Percentiles rank a stretch among this genome's conserved stretches.
Evolutionary conservation across 2,888 invertebrate genomes (phyloP).

Genomic region (Hedychridium roseum): DNA sequence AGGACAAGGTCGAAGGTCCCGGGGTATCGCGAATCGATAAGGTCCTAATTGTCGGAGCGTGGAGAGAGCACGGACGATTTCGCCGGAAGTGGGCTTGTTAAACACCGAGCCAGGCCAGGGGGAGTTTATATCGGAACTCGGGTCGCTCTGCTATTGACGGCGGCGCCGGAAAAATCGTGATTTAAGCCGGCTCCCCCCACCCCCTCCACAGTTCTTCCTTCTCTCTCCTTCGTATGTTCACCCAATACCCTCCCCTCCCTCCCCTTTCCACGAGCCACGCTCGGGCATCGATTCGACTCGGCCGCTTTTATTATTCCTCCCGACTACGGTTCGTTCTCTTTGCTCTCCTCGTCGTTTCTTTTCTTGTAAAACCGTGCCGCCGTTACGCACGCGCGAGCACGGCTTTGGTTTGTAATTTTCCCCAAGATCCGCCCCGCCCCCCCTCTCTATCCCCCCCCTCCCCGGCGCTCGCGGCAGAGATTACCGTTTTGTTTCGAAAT

Average conservation of each 20-base stretch:
- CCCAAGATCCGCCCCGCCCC: slow-evolving; percentile 20
- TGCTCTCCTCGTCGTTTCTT: slow-evolving; percentile 21
- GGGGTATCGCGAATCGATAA: slow-evolving; percentile 23
- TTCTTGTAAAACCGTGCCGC: slow-evolving; percentile 14
- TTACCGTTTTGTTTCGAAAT: no score
- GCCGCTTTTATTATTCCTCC: no score
- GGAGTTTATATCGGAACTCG: slow-evolving; percentile 24
- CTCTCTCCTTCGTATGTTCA: slow-evolving; percentile 2
- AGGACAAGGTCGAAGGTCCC: slow-evolving; percentile 6
- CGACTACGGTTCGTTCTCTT: slow-evolving; percentile 23
- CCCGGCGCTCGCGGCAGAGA: no score
- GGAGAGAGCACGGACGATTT: slow-evolving; percentile 27
- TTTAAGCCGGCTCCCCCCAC: slow-evolving; percentile 37
- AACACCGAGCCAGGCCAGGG: slow-evolving; percentile 31
- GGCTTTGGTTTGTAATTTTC: slow-evolving; percentile 28
- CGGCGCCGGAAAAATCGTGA: slow-evolving; percentile 41
- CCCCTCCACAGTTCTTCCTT: neutral
- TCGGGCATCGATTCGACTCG: no score
- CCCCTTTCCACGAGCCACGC: no score
- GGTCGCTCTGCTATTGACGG: slow-evolving; percentile 31
- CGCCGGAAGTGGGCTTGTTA: slow-evolving; percentile 32
- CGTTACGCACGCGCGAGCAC: slow-evolving; percentile 6
- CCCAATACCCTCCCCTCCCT: no score
- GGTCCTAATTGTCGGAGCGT: slow-evolving; percentile 39
- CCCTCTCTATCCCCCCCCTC: neutral